phyloP scores from a whole-genome alignment of 2,888 invertebrate species.

The Acanthacorydalis orientalis region DNA sequence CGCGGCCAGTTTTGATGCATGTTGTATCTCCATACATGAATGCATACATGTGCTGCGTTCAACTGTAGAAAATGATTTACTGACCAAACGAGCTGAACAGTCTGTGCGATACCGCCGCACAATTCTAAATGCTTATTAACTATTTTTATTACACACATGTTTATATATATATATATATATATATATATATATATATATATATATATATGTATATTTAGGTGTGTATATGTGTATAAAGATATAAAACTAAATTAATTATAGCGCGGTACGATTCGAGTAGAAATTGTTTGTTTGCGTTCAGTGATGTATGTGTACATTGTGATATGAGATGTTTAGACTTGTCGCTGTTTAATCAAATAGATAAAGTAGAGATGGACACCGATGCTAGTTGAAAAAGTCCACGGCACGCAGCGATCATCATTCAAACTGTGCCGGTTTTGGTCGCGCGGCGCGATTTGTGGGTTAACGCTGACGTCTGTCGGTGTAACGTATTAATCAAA shows the following conservation, averaged over 20 bases:
- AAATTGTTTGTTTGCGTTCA: neutral
- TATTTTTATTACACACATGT: neutral
- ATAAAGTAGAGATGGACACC: neutral
- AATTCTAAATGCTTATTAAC: neutral
- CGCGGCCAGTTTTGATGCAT: too few relatives aligned
- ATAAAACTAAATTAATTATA: neutral
- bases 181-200: too few relatives aligned
- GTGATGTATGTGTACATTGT: slow-evolving; percentile 1
- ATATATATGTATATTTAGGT: neutral
- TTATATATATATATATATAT: neutral
- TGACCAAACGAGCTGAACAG: too few relatives aligned
- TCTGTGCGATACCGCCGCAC: too few relatives aligned
- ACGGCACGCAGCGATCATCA: too few relatives aligned
- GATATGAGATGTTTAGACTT: neutral
- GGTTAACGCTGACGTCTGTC: too few relatives aligned
- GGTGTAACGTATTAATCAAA: too few relatives aligned
- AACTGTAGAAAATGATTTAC: too few relatives aligned
- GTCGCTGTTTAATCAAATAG: slow-evolving; percentile 1
- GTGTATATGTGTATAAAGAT: neutral
- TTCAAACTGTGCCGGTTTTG: too few relatives aligned
- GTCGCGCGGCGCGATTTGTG: too few relatives aligned
- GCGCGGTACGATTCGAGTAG: neutral
- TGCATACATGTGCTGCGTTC: too few relatives aligned
- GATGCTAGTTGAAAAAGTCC: neutral
- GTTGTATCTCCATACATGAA: too few relatives aligned